Evolutionary conservation across 2,888 invertebrate species (phyloP), one percentile per base, ranked within the genome.

Genomic region (Epistrophe grossulariae): DNA sequence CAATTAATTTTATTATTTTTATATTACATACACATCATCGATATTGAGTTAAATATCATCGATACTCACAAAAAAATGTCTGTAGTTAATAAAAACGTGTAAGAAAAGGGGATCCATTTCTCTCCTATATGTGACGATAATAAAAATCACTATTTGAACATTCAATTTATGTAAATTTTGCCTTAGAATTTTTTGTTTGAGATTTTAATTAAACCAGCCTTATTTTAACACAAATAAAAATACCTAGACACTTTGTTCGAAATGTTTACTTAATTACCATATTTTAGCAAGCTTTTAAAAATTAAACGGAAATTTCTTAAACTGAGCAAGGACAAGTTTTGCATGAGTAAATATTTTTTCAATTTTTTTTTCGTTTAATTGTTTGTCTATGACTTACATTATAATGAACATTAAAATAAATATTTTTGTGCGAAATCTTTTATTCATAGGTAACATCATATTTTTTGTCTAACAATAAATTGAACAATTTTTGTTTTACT

Each of bases 221-320:
- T 59, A 59, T 59, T 59, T 59, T 38, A 17, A 38, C 2, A 59
- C 28, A 59, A 17, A 59, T 17, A 35, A 57, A 55, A 59, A 38
- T 59, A 57, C 9, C n/a, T 55, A 55, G 31, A 55, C 28, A 31
- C 31, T 15, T 55, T 55, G 9, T n/a, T 55, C 31, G 15, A n/a
- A 31, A n/a, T 28, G 55, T 55, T 55, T 38, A 11, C 17, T 17
- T 7, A 59, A 59, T 59, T 59, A 59, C 2, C 59, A 59, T 59
- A 38, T 59, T 59, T 59, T 59, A 38, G 59, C 59, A 38, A 38
- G 35, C 11, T 35, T 59, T 59, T 19, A 19, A 19, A 13, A 59
- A 59, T 7, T 4, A 35, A 11, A 17, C 17, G 35, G 2, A 35
- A 35, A 59, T 35, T 35, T 17, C 31, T 59, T 4, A 9, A 19